Base-by-base conservation (phyloP, 92 coral and sea anemone species). In the Phenganax stokvisi region DNA sequence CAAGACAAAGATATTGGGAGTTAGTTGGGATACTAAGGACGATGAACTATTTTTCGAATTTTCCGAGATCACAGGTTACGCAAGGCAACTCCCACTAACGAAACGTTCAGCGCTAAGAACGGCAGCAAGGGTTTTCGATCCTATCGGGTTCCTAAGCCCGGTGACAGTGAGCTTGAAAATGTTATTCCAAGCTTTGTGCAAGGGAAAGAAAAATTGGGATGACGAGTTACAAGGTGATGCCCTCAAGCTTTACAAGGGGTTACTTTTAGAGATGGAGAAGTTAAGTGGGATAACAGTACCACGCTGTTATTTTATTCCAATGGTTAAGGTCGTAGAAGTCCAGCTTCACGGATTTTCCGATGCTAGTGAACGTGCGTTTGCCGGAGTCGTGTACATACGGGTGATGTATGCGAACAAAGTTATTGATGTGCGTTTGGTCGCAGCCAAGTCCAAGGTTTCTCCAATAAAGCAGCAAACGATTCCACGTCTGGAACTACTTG, bases 271-370 rank as follows among this genome's bases (percentile, higher is more conserved):
- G 37, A 71, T 71, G 57, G 70, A 20, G 70, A 66, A 66, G 31
- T 66, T 66, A 51, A 15, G 72, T 30, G 72, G 72, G 51, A 66
- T 72, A 47, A 16, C 57, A 51, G 37, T 72, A 16, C 77, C 77
- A 10, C 77, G 77, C 20, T 72, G 77, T n/a, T 72, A 72, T 52
- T 72, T 72, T 54, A 25, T 51, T 51, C 60, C 77, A 57, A 66
- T 9, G 72, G 31, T 66, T 9, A 72, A 72, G 60, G 11, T 25
- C 13, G 77, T 72, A 51, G n/a, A 72, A 47, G 58, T 72, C n/a
- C 77, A 72, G 60, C 51, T 72, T 16, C 77, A 72, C 37, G 77
- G 77, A n/a, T 47, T 72, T 31, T 72, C 57, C 57, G 77, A 72
- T 54, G 77, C 77, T 54, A 51, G 57, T 16, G 77, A 72, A 72